Base-by-base conservation (phyloP, 2,888 invertebrate species). In the Cephus nigrinus region DNA sequence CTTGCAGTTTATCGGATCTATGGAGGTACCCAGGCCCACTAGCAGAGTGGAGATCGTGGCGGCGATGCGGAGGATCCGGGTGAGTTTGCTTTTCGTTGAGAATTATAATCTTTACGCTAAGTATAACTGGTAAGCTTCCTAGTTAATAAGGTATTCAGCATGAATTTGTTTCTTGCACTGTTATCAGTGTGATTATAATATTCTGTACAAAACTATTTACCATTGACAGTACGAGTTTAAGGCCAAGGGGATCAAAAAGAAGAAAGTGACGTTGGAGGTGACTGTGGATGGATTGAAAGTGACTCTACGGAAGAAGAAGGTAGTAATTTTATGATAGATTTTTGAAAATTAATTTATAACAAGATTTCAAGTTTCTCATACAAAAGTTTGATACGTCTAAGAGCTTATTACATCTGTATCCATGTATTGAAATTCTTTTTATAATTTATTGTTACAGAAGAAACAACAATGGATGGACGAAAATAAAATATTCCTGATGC, bases 31-130 rank as follows among this genome's bases (percentile, higher is more conserved):
- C 31, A 94, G 99, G 85, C 99, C 99, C 40, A 97, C 97, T 85
- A 99, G 97, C 91, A 94, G 99, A 86, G 97, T 99, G 85, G 99
- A 99, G 93, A 99, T 99, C 91, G 99, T 99, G 80, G 98, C 99
- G 82, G 99, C 99, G 82, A 99, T 99, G 99, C 95, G 99, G 82
- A 94, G 98, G 89, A 99, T 99, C 91, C 95, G 99, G 92, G 99
- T 99, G 93, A 97, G 96, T 94, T 80, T 82, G 76, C 75, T 82
- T 80, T 79, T 84, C 83, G 81, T 79, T 73, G 69, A 68, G 23
- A 75, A 32, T 75, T 31, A 15, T 75, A 5, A 55, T 55, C 15
- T 23, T 23, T 23, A 23, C 9, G 2, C 23, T 9, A 55, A 23
- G 23, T 23, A 55, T 23, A 15, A 4, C 36, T 36, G 0, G 55